Evolutionary conservation across 1,140 invertebrate genomes (phyloP), one percentile per base, ranked within the genome.

Genomic region (Brachionus angularis): DNA sequence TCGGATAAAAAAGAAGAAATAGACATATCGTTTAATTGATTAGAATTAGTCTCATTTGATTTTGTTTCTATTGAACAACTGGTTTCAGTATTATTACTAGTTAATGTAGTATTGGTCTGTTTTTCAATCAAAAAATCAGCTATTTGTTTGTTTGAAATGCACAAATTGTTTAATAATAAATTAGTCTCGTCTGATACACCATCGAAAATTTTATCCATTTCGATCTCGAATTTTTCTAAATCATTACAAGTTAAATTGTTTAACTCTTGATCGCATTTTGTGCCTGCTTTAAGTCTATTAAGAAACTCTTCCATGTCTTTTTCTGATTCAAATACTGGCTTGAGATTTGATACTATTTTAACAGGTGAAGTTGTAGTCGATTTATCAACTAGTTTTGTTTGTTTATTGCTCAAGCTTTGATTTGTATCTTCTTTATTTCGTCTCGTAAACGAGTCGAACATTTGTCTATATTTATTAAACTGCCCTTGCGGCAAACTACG

Each of bases 151-250:
- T 67, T 50, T 50, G 33, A 34, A 8, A 42, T 34, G 18, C 62
- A 67, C 27, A 67, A 14, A 12, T 39, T 25, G 18, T 21, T 67
- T 14, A 67, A 33, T 12, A 67, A 21, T 21, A 21, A 10, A 46
- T 46, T 47, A 14, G 62, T 67, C 34, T 67, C 62, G 16, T 46
- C 42, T 5, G 62, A 67, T 14, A 67, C 47, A 18, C 62, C 62
- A 1, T 67, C 62, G 29, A 67, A 67, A 25, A 67, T 67, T 50
- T 27, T 46, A 47, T 47, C 62, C 29, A 47, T 67, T 46, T 67
- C 42, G 2, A 33, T 29, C n/a, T 67, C 29, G 18, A 47, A 47
- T 50, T 67, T 4, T 34, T 33, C 29, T 34, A 50, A n/a, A 23
- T 47, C 27, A 5, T n/a, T 16, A 46, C 39, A 42, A 42, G 39